Evolutionary conservation across 2,797 vertebrate genomes (phyloP), one percentile per base, ranked within the genome.

Genomic region (Neosilurus mollespiculum): DNA sequence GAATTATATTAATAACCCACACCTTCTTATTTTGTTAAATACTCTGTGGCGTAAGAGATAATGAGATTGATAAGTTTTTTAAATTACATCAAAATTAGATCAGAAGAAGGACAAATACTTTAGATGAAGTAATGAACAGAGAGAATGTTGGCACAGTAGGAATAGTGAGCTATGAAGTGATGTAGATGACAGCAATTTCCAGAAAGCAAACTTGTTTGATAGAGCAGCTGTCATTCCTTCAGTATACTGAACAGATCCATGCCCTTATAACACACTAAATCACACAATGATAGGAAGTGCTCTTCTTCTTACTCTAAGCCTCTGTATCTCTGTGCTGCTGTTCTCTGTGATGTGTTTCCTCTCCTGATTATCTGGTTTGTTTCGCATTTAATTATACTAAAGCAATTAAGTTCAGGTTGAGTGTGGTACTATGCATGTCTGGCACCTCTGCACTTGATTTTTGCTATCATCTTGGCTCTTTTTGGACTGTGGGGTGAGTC

Each of bases 311-410:
- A 26, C 61, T 72, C 53, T 70, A 30, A 34, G 26, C 34, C 51
- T 64, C 70, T 81, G 30, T 72, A 58, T 15, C 71, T 85, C 62
- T 54, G 2, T 84, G 24, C 64, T 8, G 4, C 4, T 81, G 72
- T 78, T 77, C 88, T 86, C 76, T 84, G 83, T 49, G 81, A 80
- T 53, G 86, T 89, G 72, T 91, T 91, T 85, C 62, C 86, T 90
- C 92, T 90, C 81, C 87, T 90, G 87, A 89, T 90, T 87, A 84
- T 84, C 85, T 87, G 0, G 87, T 91, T 94, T 65, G 56, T 91
- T 93, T 93, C 90, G 94, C 94, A 94, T 93, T 92, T 92, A 94
- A 92, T 94, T 94, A 94, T 93, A 91, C 86, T 92, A 92, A 94
- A 93, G 78, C 80, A 5, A 70, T 65, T 85, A 75, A 90, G 92